Evolutionary conservation across 1,140 invertebrate genomes (phyloP).

Genomic region (Anoplolepis gracilipes): DNA sequence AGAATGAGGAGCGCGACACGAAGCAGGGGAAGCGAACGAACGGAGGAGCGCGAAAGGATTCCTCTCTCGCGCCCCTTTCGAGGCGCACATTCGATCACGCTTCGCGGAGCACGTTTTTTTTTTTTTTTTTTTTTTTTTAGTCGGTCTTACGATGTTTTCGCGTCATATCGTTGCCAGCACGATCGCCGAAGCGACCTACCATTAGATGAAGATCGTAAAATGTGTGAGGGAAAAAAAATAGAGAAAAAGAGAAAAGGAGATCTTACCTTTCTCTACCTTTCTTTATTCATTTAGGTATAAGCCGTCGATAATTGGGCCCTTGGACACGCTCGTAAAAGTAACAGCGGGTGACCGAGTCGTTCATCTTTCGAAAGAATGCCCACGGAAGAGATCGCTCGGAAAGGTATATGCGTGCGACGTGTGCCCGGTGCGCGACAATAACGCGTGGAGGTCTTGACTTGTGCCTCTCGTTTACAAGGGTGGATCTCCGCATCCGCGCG

Average conservation of each 20-base stretch:
- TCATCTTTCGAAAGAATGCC: not conserved
- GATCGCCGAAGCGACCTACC: not conserved
- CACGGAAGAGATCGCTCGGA: conserved; percentile 33
- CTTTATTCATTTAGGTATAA: conserved; percentile 4
- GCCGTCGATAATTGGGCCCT: not conserved
- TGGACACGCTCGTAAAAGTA: not conserved
- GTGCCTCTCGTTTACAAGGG: conserved; percentile 65
- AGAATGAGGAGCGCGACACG: conserved; percentile 45
- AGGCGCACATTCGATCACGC: conserved; percentile 28
- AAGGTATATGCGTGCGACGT: conserved; percentile 39
- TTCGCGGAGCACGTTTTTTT: not conserved
- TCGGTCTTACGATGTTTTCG: too few species aligned
- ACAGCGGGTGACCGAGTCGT: not conserved
- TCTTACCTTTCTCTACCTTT: conserved; percentile 27
- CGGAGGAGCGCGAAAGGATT: conserved; percentile 31
- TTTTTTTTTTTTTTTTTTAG: too few species aligned
- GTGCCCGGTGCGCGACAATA: conserved; percentile 5
- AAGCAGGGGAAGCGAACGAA: conserved; percentile 20
- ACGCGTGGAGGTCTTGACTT: conserved; percentile 51
- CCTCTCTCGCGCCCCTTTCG: conserved; percentile 12
- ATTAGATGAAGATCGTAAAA: too few species aligned
- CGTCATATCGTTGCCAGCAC: not conserved
- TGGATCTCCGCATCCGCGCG: conserved; percentile 66
- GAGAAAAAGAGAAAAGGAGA: not conserved
- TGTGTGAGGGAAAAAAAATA: not conserved